phyloP scores from a whole-genome alignment of 2,888 invertebrate genomes.

The Drosophila mercatorum region DNA sequence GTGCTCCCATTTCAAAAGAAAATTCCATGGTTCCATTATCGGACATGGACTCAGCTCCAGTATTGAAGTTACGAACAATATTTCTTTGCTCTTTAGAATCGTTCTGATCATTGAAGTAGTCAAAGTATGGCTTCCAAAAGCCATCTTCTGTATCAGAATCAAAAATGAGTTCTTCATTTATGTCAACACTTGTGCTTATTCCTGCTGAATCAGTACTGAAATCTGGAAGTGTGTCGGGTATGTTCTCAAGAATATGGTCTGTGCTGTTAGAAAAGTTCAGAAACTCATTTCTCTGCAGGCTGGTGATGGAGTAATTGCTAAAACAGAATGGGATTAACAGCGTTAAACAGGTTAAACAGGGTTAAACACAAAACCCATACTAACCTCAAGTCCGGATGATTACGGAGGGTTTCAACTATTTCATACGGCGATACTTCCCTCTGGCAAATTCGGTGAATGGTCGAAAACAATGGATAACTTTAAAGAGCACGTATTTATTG shows the following conservation, averaged over 20 bases:
- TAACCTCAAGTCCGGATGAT: constrained; percentile 66
- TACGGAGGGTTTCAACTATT: constrained; percentile 84
- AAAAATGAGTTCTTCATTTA: not conserved
- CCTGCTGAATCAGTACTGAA: not conserved
- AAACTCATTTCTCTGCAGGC: constrained; percentile 30
- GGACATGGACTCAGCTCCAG: not conserved
- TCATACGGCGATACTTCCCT: constrained; percentile 89
- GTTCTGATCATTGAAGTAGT: constrained; percentile 12
- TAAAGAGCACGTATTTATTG: too few species aligned
- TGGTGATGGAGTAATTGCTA: constrained; percentile 43
- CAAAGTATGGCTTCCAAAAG: constrained; percentile 13
- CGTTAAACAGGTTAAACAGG: not conserved
- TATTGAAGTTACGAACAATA: not conserved
- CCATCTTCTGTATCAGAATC: not conserved
- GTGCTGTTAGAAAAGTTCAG: not conserved
- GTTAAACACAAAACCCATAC: not conserved
- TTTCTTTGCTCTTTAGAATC: not conserved
- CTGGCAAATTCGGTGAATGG: constrained; percentile 95
- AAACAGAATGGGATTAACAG: not conserved
- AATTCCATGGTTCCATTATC: constrained; percentile 20
- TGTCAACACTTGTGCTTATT: not conserved
- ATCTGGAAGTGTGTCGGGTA: constrained; percentile 40
- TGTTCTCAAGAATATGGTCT: constrained; percentile 23
- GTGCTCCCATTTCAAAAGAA: constrained; percentile 32
- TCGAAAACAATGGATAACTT: constrained; percentile 97